Evolutionary conservation across 2,888 invertebrate genomes (phyloP).

Genomic region (Scaptodrosophila latifasciaeformis): DNA sequence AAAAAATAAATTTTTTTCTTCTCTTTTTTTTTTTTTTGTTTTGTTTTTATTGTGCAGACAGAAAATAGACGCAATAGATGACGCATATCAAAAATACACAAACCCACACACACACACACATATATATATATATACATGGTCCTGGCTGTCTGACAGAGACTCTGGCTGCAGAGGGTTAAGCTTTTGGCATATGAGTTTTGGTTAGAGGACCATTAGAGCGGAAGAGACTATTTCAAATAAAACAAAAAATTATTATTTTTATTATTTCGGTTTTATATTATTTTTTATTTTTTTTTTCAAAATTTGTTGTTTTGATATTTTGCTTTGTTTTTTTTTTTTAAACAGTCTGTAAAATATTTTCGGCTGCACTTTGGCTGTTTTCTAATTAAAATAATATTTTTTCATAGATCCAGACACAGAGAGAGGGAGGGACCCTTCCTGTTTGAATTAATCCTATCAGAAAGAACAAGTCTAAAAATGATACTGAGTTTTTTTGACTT

Average conservation of each 20-base stretch:
- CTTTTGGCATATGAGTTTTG: not conserved
- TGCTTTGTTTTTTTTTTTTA: not conserved
- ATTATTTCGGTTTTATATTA: constrained; percentile 14
- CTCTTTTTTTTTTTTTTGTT: not conserved
- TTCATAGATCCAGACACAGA: too few relatives aligned
- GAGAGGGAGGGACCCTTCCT: too few relatives aligned
- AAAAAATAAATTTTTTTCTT: not conserved
- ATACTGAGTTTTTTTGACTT: too few relatives aligned
- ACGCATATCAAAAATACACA: constrained; percentile 49
- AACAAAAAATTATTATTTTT: constrained; percentile 65
- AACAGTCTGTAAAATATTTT: too few relatives aligned
- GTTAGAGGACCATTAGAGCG: constrained; percentile 37
- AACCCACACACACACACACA: constrained; percentile 22
- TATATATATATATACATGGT: not conserved
- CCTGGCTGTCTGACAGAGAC: not conserved
- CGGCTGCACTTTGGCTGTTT: not conserved
- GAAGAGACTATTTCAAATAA: constrained; percentile 66
- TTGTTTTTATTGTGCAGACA: constrained; percentile 15
- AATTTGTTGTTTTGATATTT: constrained; percentile 12
- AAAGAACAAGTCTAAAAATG: too few relatives aligned
- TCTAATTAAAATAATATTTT: not conserved
- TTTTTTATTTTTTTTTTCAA: constrained; percentile 16
- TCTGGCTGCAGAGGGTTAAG: too few relatives aligned
- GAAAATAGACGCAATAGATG: constrained; percentile 63
- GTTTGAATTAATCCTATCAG: too few relatives aligned